Base-by-base conservation (phyloP, 2,113 vertebrate genomes). In the Halcyon senegalensis region DNA sequence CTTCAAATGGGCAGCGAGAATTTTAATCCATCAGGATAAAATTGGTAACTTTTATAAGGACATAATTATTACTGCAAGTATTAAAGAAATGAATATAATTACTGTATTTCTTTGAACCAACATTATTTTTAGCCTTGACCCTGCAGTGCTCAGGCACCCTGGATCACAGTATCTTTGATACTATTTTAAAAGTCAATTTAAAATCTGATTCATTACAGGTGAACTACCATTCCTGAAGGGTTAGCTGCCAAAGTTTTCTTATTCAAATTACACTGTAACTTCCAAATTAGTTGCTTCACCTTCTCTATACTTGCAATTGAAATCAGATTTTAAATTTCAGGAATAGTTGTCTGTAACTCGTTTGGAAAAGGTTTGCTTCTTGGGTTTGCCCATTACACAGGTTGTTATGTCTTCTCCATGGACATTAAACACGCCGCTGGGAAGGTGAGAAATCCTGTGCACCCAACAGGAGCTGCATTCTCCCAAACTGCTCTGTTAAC, bases 81-180 rank as follows among this genome's bases (percentile, higher is more conserved):
- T 73, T 90, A 63, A 86, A 86, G 43, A 60, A 69, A 72, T 51
- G 2, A 77, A 81, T 43, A 50, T 58, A 84, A 94, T 90, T 67
- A 77, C 63, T 44, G 17, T 12, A n/a, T 86, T 80, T 89, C 64
- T 89, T 84, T 86, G 41, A 88, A 41, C 35, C 23, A 62, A 23
- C 11, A 21, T 90, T 92, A 91, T 87, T 81, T 94, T 89, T 94
- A 93, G 69, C 62, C 74, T 75, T 89, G 66, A 51, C 46, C 68
- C 73, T 39, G 9, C 23, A 33, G 58, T 82, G 77, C 30, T 53
- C 50, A 75, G 51, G 43, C 31, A 46, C 7, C 7, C 5, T 11
- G 64, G n/a, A 63, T 90, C 79, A 81, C 41, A 59, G 13, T 11
- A 35, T 30, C 37, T 68, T 63, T 78, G 68, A 63, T 18, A 51